Percentiles rank a stretch among this genome's conserved stretches.
These are phyloP conservation scores for Noctua janthe DNA, from an alignment of 2,888 invertebrate genomes.

Conservation along the genomic window DNA sequence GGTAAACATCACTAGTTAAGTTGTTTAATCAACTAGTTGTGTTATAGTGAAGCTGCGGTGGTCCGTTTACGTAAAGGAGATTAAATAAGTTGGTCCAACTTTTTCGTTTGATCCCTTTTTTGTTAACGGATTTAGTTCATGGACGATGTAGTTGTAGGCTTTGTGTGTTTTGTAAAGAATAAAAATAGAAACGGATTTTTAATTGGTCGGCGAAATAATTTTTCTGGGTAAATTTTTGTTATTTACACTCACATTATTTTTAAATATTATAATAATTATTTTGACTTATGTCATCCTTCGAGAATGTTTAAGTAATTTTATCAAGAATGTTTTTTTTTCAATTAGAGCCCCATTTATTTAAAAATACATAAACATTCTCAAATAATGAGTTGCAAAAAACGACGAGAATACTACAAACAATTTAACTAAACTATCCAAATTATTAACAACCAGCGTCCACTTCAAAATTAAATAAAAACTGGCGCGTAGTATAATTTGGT, in stretches of 20 bases:
- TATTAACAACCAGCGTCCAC: neutral
- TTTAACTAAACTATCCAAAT: neutral
- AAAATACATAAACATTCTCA: neutral
- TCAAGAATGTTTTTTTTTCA: neutral
- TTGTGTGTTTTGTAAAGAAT: conserved; percentile 9
- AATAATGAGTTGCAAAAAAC: neutral
- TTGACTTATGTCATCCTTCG: neutral
- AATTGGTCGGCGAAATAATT: neutral
- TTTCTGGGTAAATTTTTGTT: neutral
- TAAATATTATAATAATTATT: neutral
- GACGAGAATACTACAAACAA: neutral
- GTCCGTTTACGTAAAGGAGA: conserved; percentile 38
- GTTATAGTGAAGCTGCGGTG: conserved; percentile 20
- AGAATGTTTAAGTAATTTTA: neutral
- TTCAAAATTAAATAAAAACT: neutral
- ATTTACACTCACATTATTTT: neutral
- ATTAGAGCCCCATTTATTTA: neutral
- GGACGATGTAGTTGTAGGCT: conserved; percentile 6
- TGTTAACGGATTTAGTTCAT: conserved; percentile 38
- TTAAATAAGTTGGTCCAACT: conserved; percentile 57
- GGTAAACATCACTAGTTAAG: conserved; percentile 41
- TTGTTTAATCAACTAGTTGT: conserved; percentile 39
- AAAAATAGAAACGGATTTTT: neutral
- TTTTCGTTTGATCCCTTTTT: conserved; percentile 59
- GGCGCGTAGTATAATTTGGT: neutral